Evolutionary conservation across 92 coral and sea anemone species (phyloP).

Genomic region (Meandrina meandrites): DNA sequence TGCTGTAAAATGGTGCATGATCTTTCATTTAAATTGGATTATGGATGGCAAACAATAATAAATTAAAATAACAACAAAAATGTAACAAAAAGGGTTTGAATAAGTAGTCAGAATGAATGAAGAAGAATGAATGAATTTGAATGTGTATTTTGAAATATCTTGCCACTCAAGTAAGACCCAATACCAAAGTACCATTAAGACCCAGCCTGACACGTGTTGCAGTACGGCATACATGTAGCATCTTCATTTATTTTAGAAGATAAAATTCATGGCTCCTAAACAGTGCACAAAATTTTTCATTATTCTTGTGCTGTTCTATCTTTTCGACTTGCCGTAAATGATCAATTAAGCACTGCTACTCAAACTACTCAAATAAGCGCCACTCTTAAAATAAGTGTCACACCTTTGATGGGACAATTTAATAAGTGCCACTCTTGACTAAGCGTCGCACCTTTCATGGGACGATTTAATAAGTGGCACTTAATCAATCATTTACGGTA

Average conservation of each 20-base stretch:
- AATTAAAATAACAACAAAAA: not conserved
- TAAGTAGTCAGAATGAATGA: too few relatives aligned
- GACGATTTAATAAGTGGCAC: too few relatives aligned
- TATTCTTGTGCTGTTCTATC: too few relatives aligned
- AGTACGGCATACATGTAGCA: not conserved
- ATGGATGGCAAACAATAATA: not conserved
- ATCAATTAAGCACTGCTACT: too few relatives aligned
- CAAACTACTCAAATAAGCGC: too few relatives aligned
- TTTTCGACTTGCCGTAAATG: too few relatives aligned
- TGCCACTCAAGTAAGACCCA: not conserved
- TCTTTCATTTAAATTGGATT: not conserved
- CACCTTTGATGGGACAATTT: too few relatives aligned
- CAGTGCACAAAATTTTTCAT: not conserved
- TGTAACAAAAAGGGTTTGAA: not conserved
- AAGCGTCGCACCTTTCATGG: too few relatives aligned
- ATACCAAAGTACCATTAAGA: not conserved
- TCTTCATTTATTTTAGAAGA: not conserved
- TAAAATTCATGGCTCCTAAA: not conserved
- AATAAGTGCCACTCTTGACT: too few relatives aligned
- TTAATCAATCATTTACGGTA: too few relatives aligned
- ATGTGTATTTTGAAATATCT: not conserved
- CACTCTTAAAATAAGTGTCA: too few relatives aligned
- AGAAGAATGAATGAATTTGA: too few relatives aligned
- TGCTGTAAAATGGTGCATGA: not conserved
- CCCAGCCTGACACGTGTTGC: not conserved